Percentiles rank a stretch among this genome's conserved stretches.
Conservation (phyloP, 2,113 vertebrate species). For the Formicarius rufipectus region DNA sequence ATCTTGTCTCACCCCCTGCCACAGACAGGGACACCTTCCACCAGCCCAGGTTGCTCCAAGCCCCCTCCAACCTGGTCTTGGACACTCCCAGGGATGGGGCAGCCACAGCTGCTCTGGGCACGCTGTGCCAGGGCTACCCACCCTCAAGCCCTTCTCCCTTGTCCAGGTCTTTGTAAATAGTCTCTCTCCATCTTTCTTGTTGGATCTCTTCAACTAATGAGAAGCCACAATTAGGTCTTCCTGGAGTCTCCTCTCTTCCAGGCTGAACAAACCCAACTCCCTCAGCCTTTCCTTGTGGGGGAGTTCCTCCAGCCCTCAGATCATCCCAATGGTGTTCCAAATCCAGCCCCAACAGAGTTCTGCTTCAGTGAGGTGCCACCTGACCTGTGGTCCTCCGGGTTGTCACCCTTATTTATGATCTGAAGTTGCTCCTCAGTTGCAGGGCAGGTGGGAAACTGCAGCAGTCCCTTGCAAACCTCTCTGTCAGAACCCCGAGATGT, state of each 20-base stretch:
- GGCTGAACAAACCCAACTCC: neutral
- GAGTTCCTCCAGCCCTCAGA: neutral
- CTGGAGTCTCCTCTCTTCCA: neutral
- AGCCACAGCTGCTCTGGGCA: neutral
- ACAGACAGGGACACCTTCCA: neutral
- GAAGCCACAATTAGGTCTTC: neutral
- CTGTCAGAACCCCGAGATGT: neutral
- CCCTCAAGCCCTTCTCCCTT: neutral
- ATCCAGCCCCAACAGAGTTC: neutral
- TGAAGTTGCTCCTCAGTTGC: neutral
- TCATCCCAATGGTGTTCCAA: neutral
- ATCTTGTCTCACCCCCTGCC: neutral
- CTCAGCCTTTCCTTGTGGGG: neutral
- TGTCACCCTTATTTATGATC: neutral
- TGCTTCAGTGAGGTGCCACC: neutral
- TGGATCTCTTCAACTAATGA: neutral
- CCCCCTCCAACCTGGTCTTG: neutral
- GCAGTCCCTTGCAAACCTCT: neutral
- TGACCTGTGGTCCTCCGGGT: neutral
- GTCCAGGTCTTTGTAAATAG: fast-evolving
- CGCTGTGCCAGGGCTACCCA: neutral
- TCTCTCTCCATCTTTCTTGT: neutral
- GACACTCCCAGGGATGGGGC: neutral
- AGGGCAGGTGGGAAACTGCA: neutral
- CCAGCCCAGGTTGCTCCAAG: neutral